Base-by-base conservation (phyloP, 2,797 vertebrate species). In the Leuciscus waleckii region DNA sequence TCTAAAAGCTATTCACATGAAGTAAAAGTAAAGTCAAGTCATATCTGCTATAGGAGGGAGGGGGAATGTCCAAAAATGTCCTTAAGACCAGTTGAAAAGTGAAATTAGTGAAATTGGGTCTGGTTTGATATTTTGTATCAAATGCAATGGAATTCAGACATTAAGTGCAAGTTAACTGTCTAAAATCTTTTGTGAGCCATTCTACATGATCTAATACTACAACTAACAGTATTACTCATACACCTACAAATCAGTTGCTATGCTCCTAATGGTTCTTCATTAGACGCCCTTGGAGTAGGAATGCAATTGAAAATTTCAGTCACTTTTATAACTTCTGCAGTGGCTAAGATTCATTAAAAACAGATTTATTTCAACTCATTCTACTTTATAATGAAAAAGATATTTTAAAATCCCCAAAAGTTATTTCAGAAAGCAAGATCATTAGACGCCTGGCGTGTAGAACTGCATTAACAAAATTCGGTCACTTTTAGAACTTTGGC, bases 1-100 rank as follows among this genome's bases (percentile, higher is more conserved):
- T 49, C 83, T 43, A 70, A 70, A 84, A 78, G 65, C 63, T 17
- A 84, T 84, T 77, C 14, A 19, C 39, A 84, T 61, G 9, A 54
- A 35, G 35, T 35, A 4, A 35, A 35, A 35, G 35, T 35, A 35
- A 35, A 35, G 35, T 35, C 35, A 35, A 35, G 5, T 35, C 4
- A 35, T 5, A 35, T 35, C 35, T 35, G 35, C 35, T 35, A 35
- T 35, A 35, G 35, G 35, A 29, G 29, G 29, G 29, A 29, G 29
- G 29, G 29, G 29, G 29, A 29, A 29, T 29, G 29, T 1, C 0
- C 43, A 46, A 46, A 46, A 46, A 46, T 46, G 43, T 46, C 4
- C 4, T 5, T 46, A 46, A 46, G 43, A 46, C 11, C 13, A 16
- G 46, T 46, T 46, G 46, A 75, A 75, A 29, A 13, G 9, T 11